Conservation (phyloP, 2,797 vertebrate species). For the Gephyroberyx darwinii region DNA sequence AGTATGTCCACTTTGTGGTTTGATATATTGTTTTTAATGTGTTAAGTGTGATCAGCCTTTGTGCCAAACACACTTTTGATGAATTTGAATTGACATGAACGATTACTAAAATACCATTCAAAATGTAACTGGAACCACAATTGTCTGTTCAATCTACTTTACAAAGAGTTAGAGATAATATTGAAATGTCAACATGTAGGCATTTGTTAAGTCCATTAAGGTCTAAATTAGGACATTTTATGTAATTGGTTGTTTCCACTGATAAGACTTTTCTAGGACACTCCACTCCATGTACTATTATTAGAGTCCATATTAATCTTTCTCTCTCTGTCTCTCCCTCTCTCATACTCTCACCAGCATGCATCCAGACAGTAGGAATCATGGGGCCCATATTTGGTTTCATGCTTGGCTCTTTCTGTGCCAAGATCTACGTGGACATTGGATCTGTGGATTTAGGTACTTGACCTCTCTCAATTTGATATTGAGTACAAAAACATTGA, state of each 20-base stretch:
- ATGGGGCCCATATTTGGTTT: slow-evolving; percentile 90
- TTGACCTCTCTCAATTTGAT: not conserved
- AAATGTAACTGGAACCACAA: not conserved
- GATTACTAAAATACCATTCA: not conserved
- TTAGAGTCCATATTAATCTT: not conserved
- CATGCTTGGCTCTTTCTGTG: slow-evolving; percentile 88
- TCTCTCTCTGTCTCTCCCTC: not conserved
- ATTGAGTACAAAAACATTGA: not conserved
- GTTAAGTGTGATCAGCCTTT: too few relatives aligned
- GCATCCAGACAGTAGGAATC: slow-evolving; percentile 86
- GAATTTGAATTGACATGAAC: too few relatives aligned
- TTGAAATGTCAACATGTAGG: not conserved
- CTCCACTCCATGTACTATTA: not conserved
- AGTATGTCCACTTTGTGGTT: not conserved
- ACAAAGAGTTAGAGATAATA: not conserved
- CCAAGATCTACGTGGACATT: slow-evolving; percentile 90
- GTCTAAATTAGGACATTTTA: not conserved
- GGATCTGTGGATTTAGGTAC: slow-evolving; percentile 90
- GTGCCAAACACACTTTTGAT: too few relatives aligned
- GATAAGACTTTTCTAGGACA: not conserved
- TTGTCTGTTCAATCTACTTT: too few relatives aligned
- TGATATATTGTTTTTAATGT: not conserved
- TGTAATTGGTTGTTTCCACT: not conserved
- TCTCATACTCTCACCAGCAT: slow-evolving; percentile 74
- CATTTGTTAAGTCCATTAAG: not conserved